phyloP scores from a whole-genome alignment of 2,797 vertebrate species.

The Tokudaia muenninki region DNA sequence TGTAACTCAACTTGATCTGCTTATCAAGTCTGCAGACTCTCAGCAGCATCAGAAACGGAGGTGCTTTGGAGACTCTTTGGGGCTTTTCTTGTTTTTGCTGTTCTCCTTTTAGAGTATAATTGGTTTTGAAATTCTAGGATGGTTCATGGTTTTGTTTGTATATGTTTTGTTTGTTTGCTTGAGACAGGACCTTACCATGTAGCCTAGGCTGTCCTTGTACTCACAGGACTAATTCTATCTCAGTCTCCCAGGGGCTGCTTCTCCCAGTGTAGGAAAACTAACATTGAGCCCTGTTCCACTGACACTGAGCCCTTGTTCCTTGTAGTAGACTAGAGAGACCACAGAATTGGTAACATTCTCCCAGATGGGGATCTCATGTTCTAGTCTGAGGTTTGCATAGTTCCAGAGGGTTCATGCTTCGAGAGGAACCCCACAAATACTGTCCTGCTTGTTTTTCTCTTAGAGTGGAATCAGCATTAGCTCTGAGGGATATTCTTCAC shows the following conservation, averaged over 20 bases:
- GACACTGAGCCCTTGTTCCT: slow-evolving; percentile 6
- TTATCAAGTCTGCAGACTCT: neutral
- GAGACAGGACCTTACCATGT: neutral
- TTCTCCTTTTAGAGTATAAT: slow-evolving; percentile 37
- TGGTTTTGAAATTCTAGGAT: slow-evolving; percentile 25
- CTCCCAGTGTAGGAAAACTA: neutral
- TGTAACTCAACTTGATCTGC: neutral
- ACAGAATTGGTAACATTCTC: neutral
- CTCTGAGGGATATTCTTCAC: neutral
- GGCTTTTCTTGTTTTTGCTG: neutral
- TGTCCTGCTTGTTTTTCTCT: neutral
- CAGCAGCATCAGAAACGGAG: neutral
- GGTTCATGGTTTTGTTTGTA: neutral
- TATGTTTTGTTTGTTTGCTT: neutral
- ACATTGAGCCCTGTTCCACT: slow-evolving; percentile 8
- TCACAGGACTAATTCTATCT: neutral
- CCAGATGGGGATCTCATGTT: neutral
- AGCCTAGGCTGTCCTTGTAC: neutral
- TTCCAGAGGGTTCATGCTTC: slow-evolving; percentile 17
- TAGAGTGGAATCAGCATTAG: neutral
- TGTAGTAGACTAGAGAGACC: neutral
- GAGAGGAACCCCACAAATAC: neutral
- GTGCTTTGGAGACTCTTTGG: neutral
- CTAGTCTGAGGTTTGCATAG: neutral
- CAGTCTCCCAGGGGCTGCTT: neutral